These are phyloP conservation scores for Tetrao urogallus DNA, from an alignment of 2,113 vertebrate species.

Conservation along the genomic window DNA sequence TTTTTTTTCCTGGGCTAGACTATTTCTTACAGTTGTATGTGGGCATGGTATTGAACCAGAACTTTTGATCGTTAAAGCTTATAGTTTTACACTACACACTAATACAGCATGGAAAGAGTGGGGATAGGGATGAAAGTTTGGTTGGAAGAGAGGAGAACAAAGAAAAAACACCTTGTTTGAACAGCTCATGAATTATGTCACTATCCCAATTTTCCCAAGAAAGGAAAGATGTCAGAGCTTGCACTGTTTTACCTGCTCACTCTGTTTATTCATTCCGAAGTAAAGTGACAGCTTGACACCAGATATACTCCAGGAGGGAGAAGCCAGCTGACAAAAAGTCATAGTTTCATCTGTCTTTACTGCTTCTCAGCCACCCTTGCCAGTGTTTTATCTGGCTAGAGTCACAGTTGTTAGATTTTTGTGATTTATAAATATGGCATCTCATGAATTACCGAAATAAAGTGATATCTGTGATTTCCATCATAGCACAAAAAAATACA, in stretches of 20 bases:
- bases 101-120: background rate
- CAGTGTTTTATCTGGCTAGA: background rate
- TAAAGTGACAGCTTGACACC: background rate
- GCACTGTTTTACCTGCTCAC: background rate
- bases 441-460: conserved; percentile 8
- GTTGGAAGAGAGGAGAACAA: background rate
- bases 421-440: conserved; percentile 18
- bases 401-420: background rate
- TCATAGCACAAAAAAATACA: too few species aligned
- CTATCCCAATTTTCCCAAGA: background rate
- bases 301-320: background rate
- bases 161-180: background rate
- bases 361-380: background rate
- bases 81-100: background rate
- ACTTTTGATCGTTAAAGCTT: background rate
- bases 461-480: background rate
- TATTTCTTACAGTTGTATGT: background rate
- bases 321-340: background rate
- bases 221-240: background rate
- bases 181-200: background rate
- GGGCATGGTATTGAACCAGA: background rate
- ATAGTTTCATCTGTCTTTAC: background rate
- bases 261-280: background rate
- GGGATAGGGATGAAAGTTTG: background rate
- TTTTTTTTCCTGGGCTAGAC: background rate